Percentiles rank a stretch among this genome's conserved stretches.
Conservation (phyloP, 2,888 invertebrate species). For the Sminthurinus aureus region DNA sequence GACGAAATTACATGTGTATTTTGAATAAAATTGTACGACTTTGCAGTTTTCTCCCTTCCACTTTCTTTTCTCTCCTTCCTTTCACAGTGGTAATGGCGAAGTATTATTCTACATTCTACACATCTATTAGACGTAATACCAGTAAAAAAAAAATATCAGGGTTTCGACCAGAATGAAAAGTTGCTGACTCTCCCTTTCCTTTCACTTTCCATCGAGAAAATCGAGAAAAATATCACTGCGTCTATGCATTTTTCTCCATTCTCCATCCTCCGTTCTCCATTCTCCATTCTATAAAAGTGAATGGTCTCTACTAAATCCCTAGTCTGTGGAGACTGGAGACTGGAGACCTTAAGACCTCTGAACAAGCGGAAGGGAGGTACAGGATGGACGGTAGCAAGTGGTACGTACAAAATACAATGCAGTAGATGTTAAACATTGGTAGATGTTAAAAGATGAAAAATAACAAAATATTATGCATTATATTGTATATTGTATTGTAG, state of each 20-base stretch:
- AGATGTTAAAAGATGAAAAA: neutral
- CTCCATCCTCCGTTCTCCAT: conserved; percentile 11
- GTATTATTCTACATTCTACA: neutral
- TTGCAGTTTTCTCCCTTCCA: conserved; percentile 28
- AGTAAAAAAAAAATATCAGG: neutral
- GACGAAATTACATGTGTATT: neutral
- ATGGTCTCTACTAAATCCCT: conserved; percentile 10
- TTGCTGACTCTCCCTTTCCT: conserved; percentile 20
- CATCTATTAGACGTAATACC: neutral
- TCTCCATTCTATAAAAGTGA: conserved; percentile 7
- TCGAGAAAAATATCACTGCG: neutral
- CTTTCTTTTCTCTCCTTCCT: neutral
- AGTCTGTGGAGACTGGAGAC: neutral
- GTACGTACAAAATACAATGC: neutral
- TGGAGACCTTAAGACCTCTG: neutral
- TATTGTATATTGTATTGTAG: neutral
- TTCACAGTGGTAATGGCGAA: neutral
- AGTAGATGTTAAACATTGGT: neutral
- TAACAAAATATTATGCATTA: neutral
- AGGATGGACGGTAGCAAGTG: neutral
- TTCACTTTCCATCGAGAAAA: neutral
- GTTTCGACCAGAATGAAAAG: conserved; percentile 38
- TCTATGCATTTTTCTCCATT: conserved; percentile 14
- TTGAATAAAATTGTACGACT: conserved; percentile 26
- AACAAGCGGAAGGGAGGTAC: neutral